Evolutionary conservation across 2,113 vertebrate species (phyloP).

Genomic region (Zosterops lateralis): DNA sequence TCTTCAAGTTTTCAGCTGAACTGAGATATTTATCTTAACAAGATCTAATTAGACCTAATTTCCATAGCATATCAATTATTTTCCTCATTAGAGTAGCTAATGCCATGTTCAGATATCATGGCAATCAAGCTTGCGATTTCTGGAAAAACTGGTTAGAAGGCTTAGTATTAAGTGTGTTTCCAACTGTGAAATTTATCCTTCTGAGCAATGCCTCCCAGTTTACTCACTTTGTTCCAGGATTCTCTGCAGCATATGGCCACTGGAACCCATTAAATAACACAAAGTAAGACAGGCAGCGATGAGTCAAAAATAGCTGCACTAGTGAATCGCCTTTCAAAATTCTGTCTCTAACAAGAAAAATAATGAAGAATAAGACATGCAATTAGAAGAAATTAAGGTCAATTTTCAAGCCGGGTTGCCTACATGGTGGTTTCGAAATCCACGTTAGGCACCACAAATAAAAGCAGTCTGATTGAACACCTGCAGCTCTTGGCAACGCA

Average conservation of each 20-base stretch:
- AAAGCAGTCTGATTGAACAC: conserved; percentile 63
- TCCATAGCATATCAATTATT: conserved; percentile 65
- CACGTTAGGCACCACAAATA: conserved; percentile 49
- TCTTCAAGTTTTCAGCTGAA: conserved; percentile 48
- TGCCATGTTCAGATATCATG: conserved; percentile 66
- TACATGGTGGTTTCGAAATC: conserved; percentile 1
- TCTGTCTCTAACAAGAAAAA: conserved; percentile 59
- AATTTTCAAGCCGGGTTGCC: conserved; percentile 63
- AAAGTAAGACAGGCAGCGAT: conserved; percentile 61
- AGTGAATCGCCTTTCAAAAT: conserved; percentile 61
- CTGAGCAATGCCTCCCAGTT: conserved; percentile 59
- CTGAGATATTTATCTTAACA: conserved; percentile 63
- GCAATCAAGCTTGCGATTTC: conserved; percentile 58
- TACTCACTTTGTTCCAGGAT: conserved; percentile 69
- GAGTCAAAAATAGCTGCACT: conserved; percentile 68
- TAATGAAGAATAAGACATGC: conserved; percentile 50
- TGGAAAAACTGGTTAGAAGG: conserved; percentile 64
- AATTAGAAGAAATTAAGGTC: conserved; percentile 67
- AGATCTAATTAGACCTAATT: conserved; percentile 66
- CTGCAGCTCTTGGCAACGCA: conserved; percentile 59
- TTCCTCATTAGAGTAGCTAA: conserved; percentile 63
- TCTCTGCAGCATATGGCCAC: conserved; percentile 60
- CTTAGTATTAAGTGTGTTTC: conserved; percentile 56
- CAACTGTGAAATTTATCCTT: conserved; percentile 69
- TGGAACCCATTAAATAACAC: conserved; percentile 66